Percentiles rank a stretch among this genome's conserved stretches.
Conservation (phyloP, 2,113 vertebrate genomes). For the Mus pahari region DNA sequence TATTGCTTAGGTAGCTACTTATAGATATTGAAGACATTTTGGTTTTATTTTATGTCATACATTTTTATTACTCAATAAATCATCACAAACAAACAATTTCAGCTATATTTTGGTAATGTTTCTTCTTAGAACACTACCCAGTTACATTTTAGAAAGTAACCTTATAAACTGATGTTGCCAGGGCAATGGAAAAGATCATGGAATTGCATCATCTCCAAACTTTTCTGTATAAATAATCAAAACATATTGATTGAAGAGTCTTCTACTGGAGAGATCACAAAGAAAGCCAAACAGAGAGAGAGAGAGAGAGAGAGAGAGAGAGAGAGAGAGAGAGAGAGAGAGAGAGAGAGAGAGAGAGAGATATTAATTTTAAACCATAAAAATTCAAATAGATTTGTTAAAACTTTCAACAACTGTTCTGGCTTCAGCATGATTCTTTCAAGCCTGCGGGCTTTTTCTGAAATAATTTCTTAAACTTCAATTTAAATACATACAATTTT, state of each 20-base stretch:
- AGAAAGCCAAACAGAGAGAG: not conserved
- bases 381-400: slow-evolving; percentile 24
- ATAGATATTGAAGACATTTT: slow-evolving; percentile 3
- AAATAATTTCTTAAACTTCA: slow-evolving; percentile 4
- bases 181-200: not conserved
- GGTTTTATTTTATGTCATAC: not conserved
- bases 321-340: too few relatives aligned
- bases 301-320: too few relatives aligned
- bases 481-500: not conserved
- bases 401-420: slow-evolving; percentile 17
- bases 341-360: too few relatives aligned
- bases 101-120: not conserved
- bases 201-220: not conserved
- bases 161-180: not conserved
- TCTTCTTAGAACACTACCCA: slow-evolving; percentile 4
- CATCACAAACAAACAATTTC: not conserved
- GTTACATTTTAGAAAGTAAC: not conserved
- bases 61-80: slow-evolving; percentile 41
- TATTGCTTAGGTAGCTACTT: not conserved
- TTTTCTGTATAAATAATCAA: slow-evolving; percentile 27
- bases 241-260: not conserved
- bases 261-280: not conserved
- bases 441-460: not conserved
- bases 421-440: not conserved
- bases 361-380: not conserved